phyloP scores from a whole-genome alignment of 2,113 vertebrate genomes.

The Dasypus novemcinctus region DNA sequence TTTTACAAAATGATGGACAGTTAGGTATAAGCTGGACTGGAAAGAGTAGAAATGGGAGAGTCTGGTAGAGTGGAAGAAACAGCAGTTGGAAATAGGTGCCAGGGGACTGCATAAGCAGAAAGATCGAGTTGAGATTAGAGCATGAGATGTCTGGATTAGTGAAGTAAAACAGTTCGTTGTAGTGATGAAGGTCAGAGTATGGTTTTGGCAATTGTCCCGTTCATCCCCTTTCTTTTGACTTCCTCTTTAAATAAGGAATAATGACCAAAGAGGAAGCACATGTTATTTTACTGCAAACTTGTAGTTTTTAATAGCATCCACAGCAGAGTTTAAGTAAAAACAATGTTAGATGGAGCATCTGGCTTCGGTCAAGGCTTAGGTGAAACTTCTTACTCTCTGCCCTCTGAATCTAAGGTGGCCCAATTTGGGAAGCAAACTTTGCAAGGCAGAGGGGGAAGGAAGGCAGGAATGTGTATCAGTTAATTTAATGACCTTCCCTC shows the following conservation, averaged over 20 bases:
- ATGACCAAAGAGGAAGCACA: background rate
- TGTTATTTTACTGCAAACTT: background rate
- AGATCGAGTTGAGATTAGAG: background rate
- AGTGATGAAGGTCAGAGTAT: background rate
- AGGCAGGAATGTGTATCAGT: background rate
- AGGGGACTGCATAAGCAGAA: background rate
- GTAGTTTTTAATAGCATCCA: background rate
- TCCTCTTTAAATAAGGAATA: background rate
- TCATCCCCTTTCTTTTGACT: background rate
- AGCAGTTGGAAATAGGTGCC: background rate
- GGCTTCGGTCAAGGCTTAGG: background rate
- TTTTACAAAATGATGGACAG: background rate
- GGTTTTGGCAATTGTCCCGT: background rate
- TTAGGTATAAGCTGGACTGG: background rate
- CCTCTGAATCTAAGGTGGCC: background rate
- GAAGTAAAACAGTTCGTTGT: too few relatives aligned
- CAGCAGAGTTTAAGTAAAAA: background rate
- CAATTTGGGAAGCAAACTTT: background rate
- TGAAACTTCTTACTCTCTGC: background rate
- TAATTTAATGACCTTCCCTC: rapidly evolving
- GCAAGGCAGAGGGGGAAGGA: background rate
- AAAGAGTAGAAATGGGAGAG: background rate
- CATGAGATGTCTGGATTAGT: background rate
- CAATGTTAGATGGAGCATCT: too few relatives aligned
- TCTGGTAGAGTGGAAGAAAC: background rate